Conservation (phyloP, 2,888 invertebrate genomes). For the Drosophila vallismaia region DNA sequence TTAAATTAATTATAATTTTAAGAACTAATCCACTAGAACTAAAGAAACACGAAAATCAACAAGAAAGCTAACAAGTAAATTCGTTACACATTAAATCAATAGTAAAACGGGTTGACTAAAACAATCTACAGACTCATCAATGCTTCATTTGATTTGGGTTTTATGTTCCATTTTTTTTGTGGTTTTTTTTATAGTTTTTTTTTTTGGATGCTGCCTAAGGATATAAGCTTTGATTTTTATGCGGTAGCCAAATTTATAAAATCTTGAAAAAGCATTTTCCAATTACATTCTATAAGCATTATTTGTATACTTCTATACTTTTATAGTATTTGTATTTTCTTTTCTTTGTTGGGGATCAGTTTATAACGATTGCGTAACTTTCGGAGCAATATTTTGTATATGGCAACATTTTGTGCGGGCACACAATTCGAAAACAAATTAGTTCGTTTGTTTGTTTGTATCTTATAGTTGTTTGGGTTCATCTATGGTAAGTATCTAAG, state of each 20-base stretch:
- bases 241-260: conserved; percentile 65
- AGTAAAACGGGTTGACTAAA: conserved; percentile 50
- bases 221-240: conserved; percentile 50
- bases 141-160: conserved; percentile 20
- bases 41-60: conserved; percentile 65
- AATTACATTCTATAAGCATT: conserved; percentile 55
- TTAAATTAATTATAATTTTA: conserved; percentile 45
- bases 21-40: conserved; percentile 60
- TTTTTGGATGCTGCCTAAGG: conserved; percentile 16
- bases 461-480: conserved; percentile 33
- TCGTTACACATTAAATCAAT: conserved; percentile 58
- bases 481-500: conserved; percentile 39
- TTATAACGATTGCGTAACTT: conserved; percentile 59
- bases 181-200: neutral
- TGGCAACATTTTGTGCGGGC: conserved; percentile 76
- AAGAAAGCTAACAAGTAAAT: conserved; percentile 64
- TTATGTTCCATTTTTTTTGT: conserved; percentile 7
- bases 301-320: conserved; percentile 41
- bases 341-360: conserved; percentile 25
- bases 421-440: conserved; percentile 58
- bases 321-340: conserved; percentile 34
- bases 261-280: conserved; percentile 71
- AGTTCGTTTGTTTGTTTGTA: conserved; percentile 39
- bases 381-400: conserved; percentile 56
- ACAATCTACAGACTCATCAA: conserved; percentile 46